phyloP scores from a whole-genome alignment of 1,140 invertebrate genomes.

The Sycophaga agraensis region DNA sequence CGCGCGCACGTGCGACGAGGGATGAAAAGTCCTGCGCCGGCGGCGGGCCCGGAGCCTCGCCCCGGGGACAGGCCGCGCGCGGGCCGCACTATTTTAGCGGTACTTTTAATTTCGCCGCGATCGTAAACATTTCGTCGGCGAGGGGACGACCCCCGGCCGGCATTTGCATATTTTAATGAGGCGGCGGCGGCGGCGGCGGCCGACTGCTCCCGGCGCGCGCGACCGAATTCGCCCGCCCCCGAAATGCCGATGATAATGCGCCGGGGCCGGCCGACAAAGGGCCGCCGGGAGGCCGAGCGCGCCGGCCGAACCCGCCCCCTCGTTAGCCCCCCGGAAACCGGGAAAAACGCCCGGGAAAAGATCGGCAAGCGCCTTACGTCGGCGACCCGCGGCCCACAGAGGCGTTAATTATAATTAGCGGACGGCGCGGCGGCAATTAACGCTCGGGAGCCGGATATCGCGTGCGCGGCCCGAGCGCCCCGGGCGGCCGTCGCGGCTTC shows the following conservation, averaged over 20 bases:
- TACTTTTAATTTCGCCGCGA: conserved; percentile 57
- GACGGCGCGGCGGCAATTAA: conserved; percentile 57
- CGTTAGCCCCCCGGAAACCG: not conserved
- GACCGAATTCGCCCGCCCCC: conserved; percentile 16
- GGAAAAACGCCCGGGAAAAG: not conserved
- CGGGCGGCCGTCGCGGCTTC: not conserved
- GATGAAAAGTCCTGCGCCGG: conserved; percentile 22
- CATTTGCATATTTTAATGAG: conserved; percentile 60
- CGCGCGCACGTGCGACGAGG: not conserved
- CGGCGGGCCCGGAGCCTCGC: not conserved
- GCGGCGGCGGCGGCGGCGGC: conserved; percentile 27
- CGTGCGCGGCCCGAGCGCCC: conserved; percentile 26
- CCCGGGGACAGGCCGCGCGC: not conserved
- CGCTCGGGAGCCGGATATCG: conserved; percentile 55
- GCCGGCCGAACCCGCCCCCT: not conserved
- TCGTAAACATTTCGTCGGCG: conserved; percentile 56
- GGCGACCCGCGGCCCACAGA: too few relatives aligned
- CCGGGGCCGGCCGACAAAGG: conserved; percentile 36
- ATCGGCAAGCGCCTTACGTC: too few relatives aligned
- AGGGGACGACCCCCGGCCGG: conserved; percentile 30
- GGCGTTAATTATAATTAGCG: conserved; percentile 59
- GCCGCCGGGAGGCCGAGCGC: conserved; percentile 13
- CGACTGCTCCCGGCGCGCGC: not conserved
- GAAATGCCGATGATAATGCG: conserved; percentile 50
- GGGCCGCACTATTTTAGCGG: conserved; percentile 47